Percentiles rank a stretch among this genome's conserved stretches.
Conservation (phyloP, 1,140 invertebrate species). For the Nymphalis io region DNA sequence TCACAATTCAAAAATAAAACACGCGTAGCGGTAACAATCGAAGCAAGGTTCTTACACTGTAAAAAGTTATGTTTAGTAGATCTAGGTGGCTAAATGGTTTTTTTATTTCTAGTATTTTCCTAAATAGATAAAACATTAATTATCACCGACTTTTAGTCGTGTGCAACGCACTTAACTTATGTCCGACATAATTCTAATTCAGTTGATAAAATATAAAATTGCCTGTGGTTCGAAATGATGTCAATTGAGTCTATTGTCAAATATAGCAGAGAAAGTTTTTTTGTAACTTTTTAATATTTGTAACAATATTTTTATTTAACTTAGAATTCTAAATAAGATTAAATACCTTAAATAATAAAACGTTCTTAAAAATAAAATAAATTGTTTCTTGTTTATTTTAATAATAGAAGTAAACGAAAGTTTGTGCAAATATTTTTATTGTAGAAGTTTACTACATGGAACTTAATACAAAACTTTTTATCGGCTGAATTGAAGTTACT, state of each 20-base stretch:
- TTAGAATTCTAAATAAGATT: slow-evolving; percentile 19
- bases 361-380: slow-evolving; percentile 9
- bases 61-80: too few species aligned
- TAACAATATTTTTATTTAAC: slow-evolving; percentile 22
- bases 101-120: too few species aligned
- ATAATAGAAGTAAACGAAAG: slow-evolving; percentile 14
- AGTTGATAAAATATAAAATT: neutral
- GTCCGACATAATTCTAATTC: too few species aligned
- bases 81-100: too few species aligned
- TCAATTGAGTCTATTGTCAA: slow-evolving; percentile 28
- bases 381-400: neutral
- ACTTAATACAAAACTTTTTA: slow-evolving; percentile 13
- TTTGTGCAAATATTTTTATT: slow-evolving; percentile 16
- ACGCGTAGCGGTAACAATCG: too few species aligned
- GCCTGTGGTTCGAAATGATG: slow-evolving; percentile 23
- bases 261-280: slow-evolving; percentile 30
- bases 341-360: neutral
- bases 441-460: slow-evolving; percentile 21
- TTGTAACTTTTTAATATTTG: slow-evolving; percentile 26
- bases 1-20: too few species aligned
- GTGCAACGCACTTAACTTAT: neutral
- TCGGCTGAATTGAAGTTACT: slow-evolving; percentile 3
- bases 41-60: too few species aligned
- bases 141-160: neutral
- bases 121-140: too few species aligned